Base-by-base conservation (phyloP, 92 coral and sea anemone species). In the Epizoanthus fatuus region DNA sequence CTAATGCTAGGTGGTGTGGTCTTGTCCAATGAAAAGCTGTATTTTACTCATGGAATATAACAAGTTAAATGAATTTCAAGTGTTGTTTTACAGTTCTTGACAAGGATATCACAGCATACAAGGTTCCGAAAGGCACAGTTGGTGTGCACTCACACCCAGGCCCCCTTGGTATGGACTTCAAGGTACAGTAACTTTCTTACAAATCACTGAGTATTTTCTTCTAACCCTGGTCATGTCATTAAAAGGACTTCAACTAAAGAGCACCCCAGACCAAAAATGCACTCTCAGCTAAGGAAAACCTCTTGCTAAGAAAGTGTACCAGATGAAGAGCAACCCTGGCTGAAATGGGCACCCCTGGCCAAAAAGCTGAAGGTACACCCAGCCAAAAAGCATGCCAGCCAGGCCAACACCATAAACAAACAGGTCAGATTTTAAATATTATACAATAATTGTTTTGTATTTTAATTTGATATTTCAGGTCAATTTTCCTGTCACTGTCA, bases 121-220 rank as follows among this genome's bases (percentile, higher is more conserved):
- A 66, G 79, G 85, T 91, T 13, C 97, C 97, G 9, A 10, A 45
- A 17, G 93, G 90, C 39, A 91, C 93, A 16, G 66, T 66, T 22
- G 95, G 97, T 7, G 17, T 51, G 5, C 88, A 91, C 49, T 79
- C 59, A 35, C 75, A 91, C 81, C 51, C 90, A 29, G 98, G 99
- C 19, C 93, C 99, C 63, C 69, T 97, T 70, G 99, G 99, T n/a
- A 91, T 91, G 97, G 99, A 97, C 85, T 97, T 97, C 37, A 92
- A 94, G 94, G 99, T 96, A 82, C 45, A 49, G 47, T 1, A 3
- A 63, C 4, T 6, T 3, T 78, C 20, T 40, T 1, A 51, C 35
- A 29, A 29, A 29, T 29, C 35, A 29, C 35, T 29, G 35, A 0
- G 0, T 29, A 29, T 29, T 29, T 29, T 29, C 35, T 29, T 29